phyloP scores from a whole-genome alignment of 1,140 invertebrate genomes.

The Pseudomyrmex gracilis region DNA sequence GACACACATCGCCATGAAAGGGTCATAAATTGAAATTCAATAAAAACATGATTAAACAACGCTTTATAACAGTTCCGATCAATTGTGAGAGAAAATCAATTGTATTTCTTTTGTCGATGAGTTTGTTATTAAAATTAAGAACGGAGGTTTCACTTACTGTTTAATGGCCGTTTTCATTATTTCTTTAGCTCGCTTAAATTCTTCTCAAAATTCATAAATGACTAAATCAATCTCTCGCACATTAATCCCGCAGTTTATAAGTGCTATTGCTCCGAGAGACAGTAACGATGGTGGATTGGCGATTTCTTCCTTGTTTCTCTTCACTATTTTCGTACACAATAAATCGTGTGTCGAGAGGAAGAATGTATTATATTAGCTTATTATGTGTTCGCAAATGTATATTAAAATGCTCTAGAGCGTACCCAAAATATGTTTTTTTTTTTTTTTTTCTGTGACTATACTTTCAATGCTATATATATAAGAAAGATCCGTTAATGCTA shows the following conservation, averaged over 20 bases:
- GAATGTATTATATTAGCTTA: constrained; percentile 35
- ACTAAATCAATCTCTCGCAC: background rate
- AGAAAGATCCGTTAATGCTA: constrained; percentile 22
- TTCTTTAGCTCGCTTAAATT: background rate
- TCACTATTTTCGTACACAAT: background rate
- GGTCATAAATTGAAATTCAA: too few relatives aligned
- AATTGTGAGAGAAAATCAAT: too few relatives aligned
- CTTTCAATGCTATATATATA: background rate
- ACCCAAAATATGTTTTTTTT: constrained; percentile 64
- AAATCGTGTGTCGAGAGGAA: background rate
- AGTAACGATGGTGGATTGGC: background rate
- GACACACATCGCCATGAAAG: too few relatives aligned
- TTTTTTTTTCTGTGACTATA: constrained; percentile 18
- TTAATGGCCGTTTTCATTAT: background rate
- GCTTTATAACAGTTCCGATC: too few relatives aligned
- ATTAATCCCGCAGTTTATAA: constrained; percentile 10
- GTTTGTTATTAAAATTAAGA: background rate
- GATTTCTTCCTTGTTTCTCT: background rate
- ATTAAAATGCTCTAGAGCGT: constrained; percentile 62
- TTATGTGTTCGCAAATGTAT: constrained; percentile 32
- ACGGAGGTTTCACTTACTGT: background rate
- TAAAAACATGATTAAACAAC: too few relatives aligned
- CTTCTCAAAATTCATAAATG: background rate
- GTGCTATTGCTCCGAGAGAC: background rate
- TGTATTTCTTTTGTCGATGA: too few relatives aligned